These are phyloP conservation scores for Oconnorella tubifera DNA, from an alignment of 2,888 invertebrate genomes.

Conservation along the genomic window DNA sequence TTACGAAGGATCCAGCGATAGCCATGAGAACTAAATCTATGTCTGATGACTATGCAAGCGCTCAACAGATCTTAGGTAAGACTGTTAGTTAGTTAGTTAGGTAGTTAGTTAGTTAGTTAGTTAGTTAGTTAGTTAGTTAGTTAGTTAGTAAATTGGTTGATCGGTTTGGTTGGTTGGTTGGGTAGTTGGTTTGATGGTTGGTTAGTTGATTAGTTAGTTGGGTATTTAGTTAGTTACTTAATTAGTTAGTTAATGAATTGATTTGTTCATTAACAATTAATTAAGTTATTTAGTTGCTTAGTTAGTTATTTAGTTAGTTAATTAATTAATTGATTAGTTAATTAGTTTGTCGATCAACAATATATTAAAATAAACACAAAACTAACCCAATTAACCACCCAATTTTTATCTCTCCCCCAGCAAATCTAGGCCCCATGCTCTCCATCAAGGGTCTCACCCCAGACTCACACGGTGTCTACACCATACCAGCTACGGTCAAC, in stretches of 20 bases:
- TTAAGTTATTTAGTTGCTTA: background rate
- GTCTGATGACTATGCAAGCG: slow-evolving; percentile 1
- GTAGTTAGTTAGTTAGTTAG: too few species aligned
- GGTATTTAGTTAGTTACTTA: too few species aligned
- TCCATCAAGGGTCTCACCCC: slow-evolving; percentile 1
- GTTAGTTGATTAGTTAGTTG: too few species aligned
- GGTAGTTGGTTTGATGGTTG: too few species aligned
- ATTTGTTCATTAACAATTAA: background rate
- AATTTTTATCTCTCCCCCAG: background rate
- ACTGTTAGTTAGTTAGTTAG: too few species aligned
- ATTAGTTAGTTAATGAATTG: background rate
- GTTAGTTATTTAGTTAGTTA: background rate
- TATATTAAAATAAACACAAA: background rate
- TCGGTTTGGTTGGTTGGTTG: too few species aligned
- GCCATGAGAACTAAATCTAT: slow-evolving; percentile 10
- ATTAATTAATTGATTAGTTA: too few species aligned
- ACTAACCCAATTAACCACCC: background rate
- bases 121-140: too few species aligned
- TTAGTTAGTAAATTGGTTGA: too few species aligned
- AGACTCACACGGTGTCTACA: slow-evolving; percentile 5
- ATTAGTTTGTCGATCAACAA: too few species aligned
- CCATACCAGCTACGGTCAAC: slow-evolving; percentile 2
- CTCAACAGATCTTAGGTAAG: slow-evolving; percentile 6
- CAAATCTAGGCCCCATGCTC: slow-evolving; percentile 3
- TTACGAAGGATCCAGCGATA: slow-evolving; percentile 5